A percentile compares a stretch with the other conserved stretches of the same genome.
Conservation (phyloP, 2,113 vertebrate species). For the Pelecanoides urinatrix region DNA sequence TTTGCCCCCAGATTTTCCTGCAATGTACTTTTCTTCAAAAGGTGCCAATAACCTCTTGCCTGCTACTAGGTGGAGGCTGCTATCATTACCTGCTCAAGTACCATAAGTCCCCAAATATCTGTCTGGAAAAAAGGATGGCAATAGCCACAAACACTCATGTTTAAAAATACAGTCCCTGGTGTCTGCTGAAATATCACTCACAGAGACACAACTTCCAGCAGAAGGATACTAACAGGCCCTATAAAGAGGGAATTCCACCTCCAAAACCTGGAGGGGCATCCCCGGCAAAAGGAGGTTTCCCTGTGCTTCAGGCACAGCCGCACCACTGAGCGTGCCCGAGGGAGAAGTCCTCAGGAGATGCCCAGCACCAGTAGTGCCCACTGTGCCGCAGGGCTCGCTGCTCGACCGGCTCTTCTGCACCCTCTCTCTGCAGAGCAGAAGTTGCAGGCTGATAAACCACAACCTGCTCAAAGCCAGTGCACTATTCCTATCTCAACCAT, state of each 20-base stretch:
- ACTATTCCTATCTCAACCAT: background rate
- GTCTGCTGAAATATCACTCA: background rate
- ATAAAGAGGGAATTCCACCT: background rate
- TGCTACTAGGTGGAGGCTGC: background rate
- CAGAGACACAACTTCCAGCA: background rate
- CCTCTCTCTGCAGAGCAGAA: background rate
- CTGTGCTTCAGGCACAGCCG: background rate
- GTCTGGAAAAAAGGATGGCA: background rate
- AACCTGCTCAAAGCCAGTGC: background rate
- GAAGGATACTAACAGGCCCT: background rate
- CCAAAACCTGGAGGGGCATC: background rate
- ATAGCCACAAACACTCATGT: background rate
- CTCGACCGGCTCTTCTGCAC: rapidly evolving
- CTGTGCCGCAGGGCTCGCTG: background rate
- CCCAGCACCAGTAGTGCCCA: background rate
- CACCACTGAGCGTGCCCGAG: rapidly evolving
- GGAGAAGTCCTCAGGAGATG: background rate
- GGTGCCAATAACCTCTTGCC: background rate
- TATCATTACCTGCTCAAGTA: background rate
- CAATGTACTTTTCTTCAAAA: background rate
- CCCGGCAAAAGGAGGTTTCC: background rate
- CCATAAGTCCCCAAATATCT: background rate
- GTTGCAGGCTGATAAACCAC: background rate
- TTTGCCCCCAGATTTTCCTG: background rate
- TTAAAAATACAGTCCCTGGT: background rate